Conservation (phyloP, 2,797 vertebrate genomes). For the Australoheros facetus region DNA sequence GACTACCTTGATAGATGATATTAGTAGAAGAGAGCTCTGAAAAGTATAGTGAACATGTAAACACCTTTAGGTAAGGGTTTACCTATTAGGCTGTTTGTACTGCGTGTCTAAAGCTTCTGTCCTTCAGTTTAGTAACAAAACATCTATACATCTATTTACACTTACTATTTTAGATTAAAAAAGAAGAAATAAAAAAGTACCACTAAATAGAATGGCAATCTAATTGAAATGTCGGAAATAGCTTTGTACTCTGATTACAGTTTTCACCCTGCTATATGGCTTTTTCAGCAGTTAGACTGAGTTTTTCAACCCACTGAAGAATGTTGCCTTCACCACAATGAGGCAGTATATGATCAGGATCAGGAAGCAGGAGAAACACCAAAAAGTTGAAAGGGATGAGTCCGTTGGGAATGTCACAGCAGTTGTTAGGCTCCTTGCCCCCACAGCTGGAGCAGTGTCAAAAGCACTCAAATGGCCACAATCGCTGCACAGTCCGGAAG, state of each 20-base stretch:
- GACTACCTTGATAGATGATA: neutral
- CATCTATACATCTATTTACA: neutral
- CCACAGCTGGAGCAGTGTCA: slow-evolving; percentile 68
- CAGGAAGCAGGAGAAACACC: slow-evolving; percentile 63
- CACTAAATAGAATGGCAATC: neutral
- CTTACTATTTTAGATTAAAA: neutral
- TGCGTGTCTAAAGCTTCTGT: neutral
- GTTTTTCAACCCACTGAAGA: slow-evolving; percentile 66
- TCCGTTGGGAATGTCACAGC: slow-evolving; percentile 72
- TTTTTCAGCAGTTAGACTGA: slow-evolving; percentile 25
- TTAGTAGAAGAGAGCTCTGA: neutral
- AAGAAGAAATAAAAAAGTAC: neutral
- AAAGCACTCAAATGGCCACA: slow-evolving; percentile 63
- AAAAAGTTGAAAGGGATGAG: slow-evolving; percentile 73
- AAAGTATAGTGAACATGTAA: neutral
- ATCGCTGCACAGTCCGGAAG: slow-evolving; percentile 45
- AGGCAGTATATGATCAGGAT: slow-evolving; percentile 88
- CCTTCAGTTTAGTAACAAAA: neutral
- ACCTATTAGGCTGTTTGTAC: neutral
- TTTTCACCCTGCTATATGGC: slow-evolving; percentile 2
- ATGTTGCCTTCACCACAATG: slow-evolving; percentile 83
- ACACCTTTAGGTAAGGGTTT: neutral
- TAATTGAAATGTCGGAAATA: neutral
- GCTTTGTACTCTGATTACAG: neutral
- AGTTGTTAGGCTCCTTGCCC: slow-evolving; percentile 67